Base-by-base conservation (phyloP, 2,113 vertebrate genomes). In the Nibea albiflora region DNA sequence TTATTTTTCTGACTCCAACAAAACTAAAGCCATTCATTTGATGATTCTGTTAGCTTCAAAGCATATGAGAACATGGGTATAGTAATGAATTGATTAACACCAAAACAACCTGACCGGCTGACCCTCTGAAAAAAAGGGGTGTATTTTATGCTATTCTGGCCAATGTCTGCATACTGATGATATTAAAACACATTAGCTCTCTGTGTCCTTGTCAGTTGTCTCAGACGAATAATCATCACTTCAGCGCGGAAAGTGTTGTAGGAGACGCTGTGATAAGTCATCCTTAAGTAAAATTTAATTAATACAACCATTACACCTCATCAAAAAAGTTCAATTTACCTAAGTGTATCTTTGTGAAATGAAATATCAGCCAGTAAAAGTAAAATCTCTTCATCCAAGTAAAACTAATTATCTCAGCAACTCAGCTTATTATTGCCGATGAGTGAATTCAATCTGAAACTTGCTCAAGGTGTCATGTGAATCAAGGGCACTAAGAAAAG, bases 371-470 rank as follows among this genome's bases (percentile, higher is more conserved):
- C 67, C 39, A 63, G 24, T 76, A 50, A 70, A 70, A 84, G 15
- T 22, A 19, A 86, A 90, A 83, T 81, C 57, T 80, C 66, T 80
- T 52, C 64, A 83, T 52, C 28, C 47, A 63, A 81, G 57, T 78
- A 75, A 82, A 88, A 80, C n/a, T 62, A 84, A 86, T 84, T 71
- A 85, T 80, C 74, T 73, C 53, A 68, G 65, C 67, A 57, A 74
- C 74, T 81, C 47, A 68, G 72, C 16, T 73, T 63, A 73, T 83
- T 86, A 78, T 47, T 35, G 72, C 54, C 74, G 65, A n/a, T 28
- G 22, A 65, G 72, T 58, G 35, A 72, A 85, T 61, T 76, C 53
- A 76, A 75, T 83, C 28, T 80, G 56, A 68, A 76, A 84, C 24
- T 70, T 62, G 26, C 72, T 56, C 12, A 53, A 65, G 44, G 42